Evolutionary conservation across 2,797 vertebrate genomes (phyloP).

Genomic region (Austrolebias charrua): DNA sequence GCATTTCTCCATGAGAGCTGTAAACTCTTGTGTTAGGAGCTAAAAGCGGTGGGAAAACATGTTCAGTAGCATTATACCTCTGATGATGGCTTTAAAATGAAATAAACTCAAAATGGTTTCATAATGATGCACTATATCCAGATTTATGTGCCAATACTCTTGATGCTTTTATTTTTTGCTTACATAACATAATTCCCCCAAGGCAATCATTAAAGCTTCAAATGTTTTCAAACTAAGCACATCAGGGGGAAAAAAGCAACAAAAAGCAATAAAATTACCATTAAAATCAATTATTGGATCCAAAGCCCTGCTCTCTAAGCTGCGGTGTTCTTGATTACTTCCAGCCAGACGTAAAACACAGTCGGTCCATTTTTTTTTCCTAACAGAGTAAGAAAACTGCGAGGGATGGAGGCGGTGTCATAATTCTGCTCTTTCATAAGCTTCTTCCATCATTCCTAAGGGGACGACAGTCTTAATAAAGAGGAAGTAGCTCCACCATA

Average conservation of each 20-base stretch:
- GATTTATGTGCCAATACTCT: conserved; percentile 18
- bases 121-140: neutral
- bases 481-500: conserved; percentile 39
- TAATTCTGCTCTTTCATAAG: conserved; percentile 28
- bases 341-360: conserved; percentile 11
- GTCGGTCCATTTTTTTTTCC: neutral
- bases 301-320: conserved; percentile 7
- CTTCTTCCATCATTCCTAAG: conserved; percentile 34
- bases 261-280: conserved; percentile 8
- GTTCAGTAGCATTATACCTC: neutral
- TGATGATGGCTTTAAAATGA: neutral
- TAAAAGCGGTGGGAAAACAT: neutral
- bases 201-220: conserved; percentile 14
- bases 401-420: conserved; percentile 7
- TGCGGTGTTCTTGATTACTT: conserved; percentile 6
- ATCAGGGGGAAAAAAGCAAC: neutral
- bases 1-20: neutral
- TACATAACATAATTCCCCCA: conserved; percentile 1
- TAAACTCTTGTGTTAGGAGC: neutral
- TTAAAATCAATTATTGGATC: conserved; percentile 11
- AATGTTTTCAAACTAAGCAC: conserved; percentile 18
- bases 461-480: conserved; percentile 34
- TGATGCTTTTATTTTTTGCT: conserved; percentile 22
- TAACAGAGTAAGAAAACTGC: neutral
- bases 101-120: conserved; percentile 15